Percentiles rank a stretch among this genome's conserved stretches.
Conservation (phyloP, 2,888 invertebrate genomes). For the Himalopsyche anomala region DNA sequence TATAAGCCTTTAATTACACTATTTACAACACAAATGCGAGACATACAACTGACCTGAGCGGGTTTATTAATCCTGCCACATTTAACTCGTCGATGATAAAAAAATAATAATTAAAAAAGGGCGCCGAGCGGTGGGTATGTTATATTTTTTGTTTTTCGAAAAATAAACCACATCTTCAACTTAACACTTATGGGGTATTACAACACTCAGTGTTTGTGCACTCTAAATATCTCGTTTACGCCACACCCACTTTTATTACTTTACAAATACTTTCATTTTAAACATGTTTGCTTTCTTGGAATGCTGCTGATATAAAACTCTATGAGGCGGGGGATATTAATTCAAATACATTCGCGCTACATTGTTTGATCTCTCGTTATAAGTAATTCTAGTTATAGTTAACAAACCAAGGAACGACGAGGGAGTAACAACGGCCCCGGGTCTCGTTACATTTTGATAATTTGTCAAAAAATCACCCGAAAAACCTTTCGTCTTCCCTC, state of each 20-base stretch:
- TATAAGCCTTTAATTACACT: constrained; percentile 64
- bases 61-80: constrained; percentile 35
- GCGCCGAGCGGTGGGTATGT: constrained; percentile 38
- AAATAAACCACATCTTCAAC: constrained; percentile 52
- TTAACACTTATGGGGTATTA: constrained; percentile 62
- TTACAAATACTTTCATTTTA: constrained; percentile 58
- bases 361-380: constrained; percentile 41
- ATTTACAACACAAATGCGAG: constrained; percentile 66
- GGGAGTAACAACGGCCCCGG: not conserved
- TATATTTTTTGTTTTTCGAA: constrained; percentile 41
- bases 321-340: constrained; percentile 58
- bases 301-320: constrained; percentile 65
- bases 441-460: not conserved
- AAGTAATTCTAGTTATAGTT: constrained; percentile 34
- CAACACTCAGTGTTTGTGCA: constrained; percentile 64
- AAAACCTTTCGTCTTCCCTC: constrained; percentile 54
- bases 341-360: constrained; percentile 55
- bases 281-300: constrained; percentile 62
- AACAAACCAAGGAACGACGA: constrained; percentile 48
- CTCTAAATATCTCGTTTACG: constrained; percentile 60
- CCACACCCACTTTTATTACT: constrained; percentile 62
- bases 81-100: constrained; percentile 47
- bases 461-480: not conserved
- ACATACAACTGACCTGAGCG: constrained; percentile 57
- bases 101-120: constrained; percentile 62